These are phyloP conservation scores for Nestor notabilis DNA, from an alignment of 2,113 vertebrate species.

Conservation along the genomic window DNA sequence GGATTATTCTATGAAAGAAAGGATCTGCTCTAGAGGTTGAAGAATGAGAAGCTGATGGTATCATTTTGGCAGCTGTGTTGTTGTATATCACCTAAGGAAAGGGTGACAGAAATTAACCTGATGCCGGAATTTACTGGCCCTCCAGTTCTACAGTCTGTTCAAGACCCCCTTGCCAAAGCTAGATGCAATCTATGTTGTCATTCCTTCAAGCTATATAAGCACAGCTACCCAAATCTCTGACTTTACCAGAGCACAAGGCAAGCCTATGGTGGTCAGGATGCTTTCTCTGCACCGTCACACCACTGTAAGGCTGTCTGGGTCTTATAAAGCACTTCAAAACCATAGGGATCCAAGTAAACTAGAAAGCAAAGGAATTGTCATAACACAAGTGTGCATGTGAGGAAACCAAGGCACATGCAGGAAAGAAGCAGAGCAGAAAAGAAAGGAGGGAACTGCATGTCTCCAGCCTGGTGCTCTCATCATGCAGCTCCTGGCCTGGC, in stretches of 20 bases:
- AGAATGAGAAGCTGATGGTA: slow-evolving; percentile 1
- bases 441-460: rapidly evolving
- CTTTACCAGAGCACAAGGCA: not conserved
- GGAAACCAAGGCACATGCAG: not conserved
- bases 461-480: not conserved
- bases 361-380: not conserved
- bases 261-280: not conserved
- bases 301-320: not conserved
- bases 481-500: not conserved
- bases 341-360: not conserved
- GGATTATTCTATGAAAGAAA: slow-evolving; percentile 22
- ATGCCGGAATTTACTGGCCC: not conserved
- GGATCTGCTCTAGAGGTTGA: not conserved
- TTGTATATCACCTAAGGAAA: not conserved
- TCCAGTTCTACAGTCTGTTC: not conserved
- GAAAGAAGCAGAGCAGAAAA: not conserved
- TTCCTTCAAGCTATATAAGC: not conserved
- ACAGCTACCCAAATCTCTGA: not conserved
- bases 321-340: not conserved
- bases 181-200: not conserved
- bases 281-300: not conserved
- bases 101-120: not conserved
- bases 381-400: not conserved
- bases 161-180: not conserved
- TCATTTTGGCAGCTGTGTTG: slow-evolving; percentile 8